These are phyloP conservation scores for Porites lobata DNA, from an alignment of 92 coral and sea anemone species.

Conservation along the genomic window DNA sequence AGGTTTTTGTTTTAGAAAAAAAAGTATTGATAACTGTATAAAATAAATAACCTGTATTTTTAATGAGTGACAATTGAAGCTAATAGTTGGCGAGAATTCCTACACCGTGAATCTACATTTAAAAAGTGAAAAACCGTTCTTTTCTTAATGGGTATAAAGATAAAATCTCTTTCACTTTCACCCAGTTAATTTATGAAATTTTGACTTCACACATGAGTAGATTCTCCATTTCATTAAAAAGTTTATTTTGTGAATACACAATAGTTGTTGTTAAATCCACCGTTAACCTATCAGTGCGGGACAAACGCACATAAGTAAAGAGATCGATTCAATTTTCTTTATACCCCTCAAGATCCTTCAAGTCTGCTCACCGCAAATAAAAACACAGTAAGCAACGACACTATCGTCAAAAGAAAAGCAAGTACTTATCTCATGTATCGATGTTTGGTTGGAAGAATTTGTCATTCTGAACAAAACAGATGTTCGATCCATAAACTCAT, in stretches of 20 bases:
- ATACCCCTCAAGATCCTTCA: too few relatives aligned
- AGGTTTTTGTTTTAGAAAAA: neutral
- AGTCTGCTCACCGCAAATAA: neutral
- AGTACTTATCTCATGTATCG: too few relatives aligned
- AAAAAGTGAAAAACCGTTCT: neutral
- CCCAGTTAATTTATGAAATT: neutral
- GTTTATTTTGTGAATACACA: neutral
- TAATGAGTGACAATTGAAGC: neutral
- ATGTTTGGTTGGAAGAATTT: neutral
- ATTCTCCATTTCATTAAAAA: neutral
- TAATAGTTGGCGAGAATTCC: neutral
- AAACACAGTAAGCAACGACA: too few relatives aligned
- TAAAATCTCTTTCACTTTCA: neutral
- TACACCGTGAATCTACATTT: neutral
- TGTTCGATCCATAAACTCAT: neutral
- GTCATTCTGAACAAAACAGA: neutral
- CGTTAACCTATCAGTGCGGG: neutral
- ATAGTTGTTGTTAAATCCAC: constrained; percentile 1
- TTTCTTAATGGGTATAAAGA: too few relatives aligned
- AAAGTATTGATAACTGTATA: neutral
- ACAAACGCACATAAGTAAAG: neutral
- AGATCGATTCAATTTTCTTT: too few relatives aligned
- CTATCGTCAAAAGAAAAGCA: too few relatives aligned
- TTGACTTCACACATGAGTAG: neutral
- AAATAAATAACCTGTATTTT: neutral